These are phyloP conservation scores for Gallinago media DNA, from an alignment of 2,113 vertebrate genomes.

Conservation along the genomic window DNA sequence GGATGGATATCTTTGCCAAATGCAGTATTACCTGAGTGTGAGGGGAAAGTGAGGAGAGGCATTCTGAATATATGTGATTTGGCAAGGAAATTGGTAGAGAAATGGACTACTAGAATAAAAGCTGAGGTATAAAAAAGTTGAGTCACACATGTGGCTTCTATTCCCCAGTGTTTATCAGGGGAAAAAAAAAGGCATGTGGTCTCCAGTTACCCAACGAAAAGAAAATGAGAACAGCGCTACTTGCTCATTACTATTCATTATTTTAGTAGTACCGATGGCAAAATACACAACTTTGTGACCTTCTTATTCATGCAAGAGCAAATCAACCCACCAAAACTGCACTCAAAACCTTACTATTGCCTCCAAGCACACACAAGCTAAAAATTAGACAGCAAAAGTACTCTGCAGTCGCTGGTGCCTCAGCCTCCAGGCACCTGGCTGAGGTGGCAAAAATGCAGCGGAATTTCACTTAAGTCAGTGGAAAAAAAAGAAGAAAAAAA, in stretches of 20 bases:
- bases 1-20: not conserved
- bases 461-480: not conserved
- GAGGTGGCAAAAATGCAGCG: not conserved
- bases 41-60: not conserved
- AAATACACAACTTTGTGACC: not conserved
- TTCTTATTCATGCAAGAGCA: not conserved
- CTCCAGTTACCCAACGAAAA: conserved; percentile 11
- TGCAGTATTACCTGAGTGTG: not conserved
- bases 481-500: not conserved
- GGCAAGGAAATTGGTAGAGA: not conserved
- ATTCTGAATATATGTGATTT: not conserved
- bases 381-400: not conserved
- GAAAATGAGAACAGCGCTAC: not conserved
- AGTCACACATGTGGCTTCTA: not conserved
- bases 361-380: not conserved
- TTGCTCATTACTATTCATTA: not conserved
- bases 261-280: not conserved
- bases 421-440: not conserved
- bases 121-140: not conserved
- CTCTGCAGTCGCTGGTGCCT: not conserved
- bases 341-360: not conserved
- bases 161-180: not conserved
- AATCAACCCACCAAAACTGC: not conserved
- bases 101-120: not conserved
- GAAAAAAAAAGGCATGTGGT: not conserved